A percentile compares a stretch with the other conserved stretches of the same genome.
phyloP scores from a whole-genome alignment of 2,888 invertebrate species.

The Rhagophthalmus giganteus region DNA sequence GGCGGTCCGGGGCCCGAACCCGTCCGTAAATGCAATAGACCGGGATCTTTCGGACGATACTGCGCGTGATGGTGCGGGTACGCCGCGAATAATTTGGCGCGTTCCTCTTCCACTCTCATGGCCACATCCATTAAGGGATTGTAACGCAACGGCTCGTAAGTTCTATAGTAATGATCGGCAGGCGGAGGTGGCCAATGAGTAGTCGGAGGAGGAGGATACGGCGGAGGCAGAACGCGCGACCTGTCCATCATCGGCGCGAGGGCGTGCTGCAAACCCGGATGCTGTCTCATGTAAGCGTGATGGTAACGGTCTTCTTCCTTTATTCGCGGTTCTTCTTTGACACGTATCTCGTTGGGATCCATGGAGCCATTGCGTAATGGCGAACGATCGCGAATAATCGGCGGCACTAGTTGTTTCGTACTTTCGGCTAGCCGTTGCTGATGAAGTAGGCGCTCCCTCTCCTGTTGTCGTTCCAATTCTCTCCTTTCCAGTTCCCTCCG shows the following conservation, averaged over 20 bases:
- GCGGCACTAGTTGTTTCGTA: constrained; percentile 55
- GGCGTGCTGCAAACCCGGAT: constrained; percentile 54
- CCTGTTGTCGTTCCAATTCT: constrained; percentile 61
- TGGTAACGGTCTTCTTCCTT: constrained; percentile 62
- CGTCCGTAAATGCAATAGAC: constrained; percentile 60
- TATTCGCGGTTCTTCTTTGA: constrained; percentile 66
- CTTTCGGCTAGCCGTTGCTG: constrained; percentile 59
- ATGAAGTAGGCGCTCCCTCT: constrained; percentile 65
- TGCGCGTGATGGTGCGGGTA: constrained; percentile 58
- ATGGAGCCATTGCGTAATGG: constrained; percentile 72
- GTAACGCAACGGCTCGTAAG: constrained; percentile 71
- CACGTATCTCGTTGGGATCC: constrained; percentile 59
- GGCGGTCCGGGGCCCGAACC: constrained; percentile 59
- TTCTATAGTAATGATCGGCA: constrained; percentile 61
- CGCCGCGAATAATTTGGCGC: constrained; percentile 74
- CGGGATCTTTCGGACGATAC: constrained; percentile 59
- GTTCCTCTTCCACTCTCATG: constrained; percentile 76
- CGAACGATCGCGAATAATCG: constrained; percentile 66
- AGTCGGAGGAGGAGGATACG: constrained; percentile 52
- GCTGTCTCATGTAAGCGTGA: constrained; percentile 58
- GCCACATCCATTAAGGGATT: constrained; percentile 80
- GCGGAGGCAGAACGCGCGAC: constrained; percentile 57
- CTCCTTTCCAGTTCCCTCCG: constrained; percentile 58
- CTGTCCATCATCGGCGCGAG: constrained; percentile 56
- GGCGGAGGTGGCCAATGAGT: constrained; percentile 55